A percentile compares a stretch with the other conserved stretches of the same genome.
Conservation (phyloP, 2,888 invertebrate species). For the Podotricha telesiphe region DNA sequence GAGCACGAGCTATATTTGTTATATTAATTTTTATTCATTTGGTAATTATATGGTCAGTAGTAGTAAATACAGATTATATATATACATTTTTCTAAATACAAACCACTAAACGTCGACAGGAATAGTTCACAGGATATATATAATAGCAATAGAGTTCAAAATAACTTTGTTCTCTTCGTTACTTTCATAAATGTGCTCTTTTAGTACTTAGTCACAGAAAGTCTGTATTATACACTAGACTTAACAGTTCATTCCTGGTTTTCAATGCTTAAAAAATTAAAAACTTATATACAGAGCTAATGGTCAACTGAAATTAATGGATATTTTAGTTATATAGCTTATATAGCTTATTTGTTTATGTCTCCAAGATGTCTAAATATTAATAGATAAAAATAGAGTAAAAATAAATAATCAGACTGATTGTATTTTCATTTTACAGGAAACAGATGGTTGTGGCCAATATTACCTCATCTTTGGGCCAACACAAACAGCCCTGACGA, state of each 20-base stretch:
- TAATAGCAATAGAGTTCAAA: background rate
- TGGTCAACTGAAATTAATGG: too few relatives aligned
- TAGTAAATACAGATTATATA: too few relatives aligned
- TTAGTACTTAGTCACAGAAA: slow-evolving; percentile 25
- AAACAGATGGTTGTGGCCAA: slow-evolving; percentile 85
- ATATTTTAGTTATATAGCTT: too few relatives aligned
- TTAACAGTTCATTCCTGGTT: slow-evolving; percentile 14
- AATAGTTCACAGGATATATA: background rate
- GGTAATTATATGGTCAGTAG: too few relatives aligned
- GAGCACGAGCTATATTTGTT: too few relatives aligned
- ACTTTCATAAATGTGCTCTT: slow-evolving; percentile 1
- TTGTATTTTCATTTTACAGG: slow-evolving; percentile 61
- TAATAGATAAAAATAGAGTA: too few relatives aligned
- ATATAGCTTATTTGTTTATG: too few relatives aligned
- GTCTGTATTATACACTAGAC: slow-evolving; percentile 20
- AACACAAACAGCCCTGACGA: slow-evolving; percentile 75
- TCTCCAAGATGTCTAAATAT: too few relatives aligned
- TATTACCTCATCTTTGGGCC: slow-evolving; percentile 86
- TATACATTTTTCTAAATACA: background rate
- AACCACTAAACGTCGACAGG: background rate
- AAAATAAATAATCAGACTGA: background rate
- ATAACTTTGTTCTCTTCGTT: background rate
- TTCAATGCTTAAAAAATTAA: slow-evolving; percentile 2
- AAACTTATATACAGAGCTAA: too few relatives aligned
- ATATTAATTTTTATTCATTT: too few relatives aligned